Evolutionary conservation across 2,797 vertebrate species (phyloP).

Genomic region (Danionella dracula): DNA sequence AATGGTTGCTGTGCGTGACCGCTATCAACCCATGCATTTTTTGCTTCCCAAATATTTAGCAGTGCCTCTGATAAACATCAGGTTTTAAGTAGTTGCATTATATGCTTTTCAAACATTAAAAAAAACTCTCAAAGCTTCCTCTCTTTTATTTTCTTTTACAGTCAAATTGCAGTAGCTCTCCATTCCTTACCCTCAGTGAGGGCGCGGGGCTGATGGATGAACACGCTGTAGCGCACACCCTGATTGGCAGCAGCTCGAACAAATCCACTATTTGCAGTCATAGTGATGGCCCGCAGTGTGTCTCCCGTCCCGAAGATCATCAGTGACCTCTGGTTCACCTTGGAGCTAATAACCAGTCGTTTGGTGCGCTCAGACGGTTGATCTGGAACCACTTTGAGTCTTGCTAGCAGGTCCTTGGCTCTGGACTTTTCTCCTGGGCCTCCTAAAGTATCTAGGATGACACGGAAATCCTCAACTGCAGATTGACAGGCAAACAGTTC

Average conservation of each 20-base stretch:
- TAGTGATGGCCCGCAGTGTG: slow-evolving; percentile 82
- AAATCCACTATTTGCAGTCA: slow-evolving; percentile 95
- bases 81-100: not conserved
- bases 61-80: not conserved
- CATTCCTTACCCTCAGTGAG: slow-evolving; percentile 92
- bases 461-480: slow-evolving; percentile 84
- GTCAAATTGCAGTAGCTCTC: slow-evolving; percentile 70
- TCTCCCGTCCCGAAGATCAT: slow-evolving; percentile 93
- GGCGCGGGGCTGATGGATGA: slow-evolving; percentile 89
- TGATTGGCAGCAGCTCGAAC: slow-evolving; percentile 91
- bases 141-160: not conserved
- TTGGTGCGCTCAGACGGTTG: slow-evolving; percentile 81
- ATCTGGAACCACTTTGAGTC: slow-evolving; percentile 79
- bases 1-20: not conserved
- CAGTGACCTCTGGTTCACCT: slow-evolving; percentile 85
- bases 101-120: not conserved
- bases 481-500: slow-evolving; percentile 87
- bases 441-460: slow-evolving; percentile 87
- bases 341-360: slow-evolving; percentile 79
- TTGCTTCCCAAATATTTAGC: no score
- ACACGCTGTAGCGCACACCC: slow-evolving; percentile 87
- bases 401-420: slow-evolving; percentile 71
- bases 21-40: no score
- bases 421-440: slow-evolving; percentile 82
- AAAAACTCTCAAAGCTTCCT: not conserved